Base-by-base conservation (phyloP, 2,888 invertebrate genomes). In the Yponomeuta plumbellus region DNA sequence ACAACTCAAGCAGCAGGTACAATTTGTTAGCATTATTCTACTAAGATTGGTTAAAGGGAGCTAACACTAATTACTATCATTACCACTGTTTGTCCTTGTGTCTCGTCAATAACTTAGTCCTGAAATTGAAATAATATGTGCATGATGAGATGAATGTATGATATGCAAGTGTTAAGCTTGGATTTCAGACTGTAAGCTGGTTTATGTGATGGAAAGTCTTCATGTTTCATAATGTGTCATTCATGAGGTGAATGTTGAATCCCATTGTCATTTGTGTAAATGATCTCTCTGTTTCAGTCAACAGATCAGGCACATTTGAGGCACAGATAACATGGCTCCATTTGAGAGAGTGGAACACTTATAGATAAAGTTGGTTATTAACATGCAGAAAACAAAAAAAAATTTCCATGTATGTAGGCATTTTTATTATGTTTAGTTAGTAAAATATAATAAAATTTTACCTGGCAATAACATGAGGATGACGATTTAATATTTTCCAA, bases 71-170 rank as follows among this genome's bases (percentile, higher is more conserved):
- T 52, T 1, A 13, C 17, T 58, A 56, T 68, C 40, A 80, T 96
- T 96, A 96, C 96, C 96, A 96, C 95, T 95, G 94, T 81, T 94
- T 94, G 92, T 95, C 95, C 93, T 93, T 94, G 93, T 95, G 95
- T 93, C 95, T 94, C 89, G 95, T 95, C 93, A 96, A 95, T 90
- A 95, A 94, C 93, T 96, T 96, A 92, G 96, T 96, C 95, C 96
- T 96, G 96, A 89, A 96, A 95, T 92, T 90, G 84, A 91, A 92
- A 91, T 52, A 52, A 52, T 86, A 80, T 85, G 88, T 88, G 88
- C 88, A 88, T 84, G 81, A 85, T 89, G 88, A 84, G 81, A 91
- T 88, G 87, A 82, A 74, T 80, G 77, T 72, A 82, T 83, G 79
- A 72, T 74, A 71, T 74, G 72, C n/a, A n/a, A 70, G 70, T 69